Evolutionary conservation across 2,113 vertebrate species (phyloP).

Genomic region (Castor canadensis): DNA sequence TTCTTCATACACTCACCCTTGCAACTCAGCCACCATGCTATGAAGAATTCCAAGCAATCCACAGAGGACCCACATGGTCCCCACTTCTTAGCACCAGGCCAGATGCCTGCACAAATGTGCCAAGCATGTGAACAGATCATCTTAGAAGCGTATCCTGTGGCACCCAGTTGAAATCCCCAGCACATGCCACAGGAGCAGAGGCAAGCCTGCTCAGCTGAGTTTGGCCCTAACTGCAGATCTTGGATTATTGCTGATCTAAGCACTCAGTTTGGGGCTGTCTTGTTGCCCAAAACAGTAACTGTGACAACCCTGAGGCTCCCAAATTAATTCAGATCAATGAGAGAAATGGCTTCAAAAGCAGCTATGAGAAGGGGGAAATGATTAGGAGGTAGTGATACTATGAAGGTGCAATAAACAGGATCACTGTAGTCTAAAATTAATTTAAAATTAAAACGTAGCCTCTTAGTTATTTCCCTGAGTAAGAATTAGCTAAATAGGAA

Average conservation of each 20-base stretch:
- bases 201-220: background rate
- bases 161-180: background rate
- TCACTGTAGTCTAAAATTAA: background rate
- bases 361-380: background rate
- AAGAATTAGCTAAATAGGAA: constrained; percentile 26
- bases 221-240: background rate
- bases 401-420: background rate
- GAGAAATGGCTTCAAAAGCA: background rate
- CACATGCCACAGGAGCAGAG: background rate
- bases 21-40: background rate
- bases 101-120: background rate
- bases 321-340: background rate
- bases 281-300: background rate
- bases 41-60: background rate
- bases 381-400: background rate
- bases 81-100: background rate
- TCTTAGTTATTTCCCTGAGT: constrained; percentile 1
- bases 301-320: background rate
- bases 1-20: background rate
- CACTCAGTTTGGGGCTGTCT: background rate
- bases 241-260: background rate
- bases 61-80: background rate
- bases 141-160: background rate
- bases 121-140: background rate
- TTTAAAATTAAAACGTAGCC: background rate